Percentiles rank a stretch among this genome's conserved stretches.
Conservation (phyloP, 37 sponge, comb jelly and placozoan species). For the Amphimedon queenslandica region DNA sequence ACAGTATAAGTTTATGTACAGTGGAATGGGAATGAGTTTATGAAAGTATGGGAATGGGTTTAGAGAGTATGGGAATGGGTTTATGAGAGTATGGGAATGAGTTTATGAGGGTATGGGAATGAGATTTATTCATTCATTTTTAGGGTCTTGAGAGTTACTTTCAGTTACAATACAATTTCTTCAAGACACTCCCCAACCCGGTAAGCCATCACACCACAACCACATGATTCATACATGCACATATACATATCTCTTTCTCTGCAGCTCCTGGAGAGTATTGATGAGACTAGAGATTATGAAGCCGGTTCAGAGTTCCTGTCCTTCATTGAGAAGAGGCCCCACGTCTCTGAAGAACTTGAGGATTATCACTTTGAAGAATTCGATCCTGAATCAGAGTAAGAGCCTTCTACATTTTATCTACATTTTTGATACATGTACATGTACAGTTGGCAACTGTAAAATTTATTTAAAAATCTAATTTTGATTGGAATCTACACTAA, state of each 20-base stretch:
- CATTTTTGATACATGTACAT: no score
- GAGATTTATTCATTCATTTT: background rate
- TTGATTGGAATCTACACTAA: no score
- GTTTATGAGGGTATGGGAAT: no score
- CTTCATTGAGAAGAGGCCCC: constrained; percentile 20
- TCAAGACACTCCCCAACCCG: constrained; percentile 29
- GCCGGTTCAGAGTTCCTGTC: constrained; percentile 36
- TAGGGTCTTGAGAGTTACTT: constrained; percentile 50
- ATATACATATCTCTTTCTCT: background rate
- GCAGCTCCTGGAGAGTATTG: constrained; percentile 10
- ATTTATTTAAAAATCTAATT: no score
- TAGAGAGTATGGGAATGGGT: background rate
- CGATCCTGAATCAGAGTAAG: constrained; percentile 50
- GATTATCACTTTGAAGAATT: constrained; percentile 67
- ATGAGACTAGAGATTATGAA: constrained; percentile 22
- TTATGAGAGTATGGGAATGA: background rate
- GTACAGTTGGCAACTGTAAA: no score
- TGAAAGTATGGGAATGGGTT: background rate
- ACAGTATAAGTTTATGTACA: background rate
- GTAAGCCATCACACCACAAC: constrained; percentile 13
- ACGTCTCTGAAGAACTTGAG: constrained; percentile 31
- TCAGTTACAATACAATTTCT: constrained; percentile 45
- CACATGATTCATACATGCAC: background rate
- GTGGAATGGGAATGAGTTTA: background rate
- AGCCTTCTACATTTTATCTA: background rate